Conservation (phyloP, 2,797 vertebrate species). For the Ctenopoma multispine region DNA sequence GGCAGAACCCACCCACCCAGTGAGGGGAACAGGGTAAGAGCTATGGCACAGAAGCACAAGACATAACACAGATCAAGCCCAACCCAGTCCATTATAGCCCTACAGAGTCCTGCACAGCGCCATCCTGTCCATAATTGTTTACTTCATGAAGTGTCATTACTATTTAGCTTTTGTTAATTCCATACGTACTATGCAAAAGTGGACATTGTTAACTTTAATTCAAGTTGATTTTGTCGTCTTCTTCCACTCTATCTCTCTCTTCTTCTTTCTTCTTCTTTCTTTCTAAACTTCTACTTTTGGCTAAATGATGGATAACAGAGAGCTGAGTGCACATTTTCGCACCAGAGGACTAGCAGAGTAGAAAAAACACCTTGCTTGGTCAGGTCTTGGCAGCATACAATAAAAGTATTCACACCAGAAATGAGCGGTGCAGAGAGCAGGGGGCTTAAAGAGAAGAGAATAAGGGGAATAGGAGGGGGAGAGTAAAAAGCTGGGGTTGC, state of each 20-base stretch:
- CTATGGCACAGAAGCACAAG: slow-evolving; percentile 48
- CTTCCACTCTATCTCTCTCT: not conserved
- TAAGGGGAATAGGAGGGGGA: slow-evolving; percentile 22
- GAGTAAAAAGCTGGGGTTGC: slow-evolving; percentile 50
- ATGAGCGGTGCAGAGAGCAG: slow-evolving; percentile 53
- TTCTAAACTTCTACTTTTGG: slow-evolving; percentile 24
- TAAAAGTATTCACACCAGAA: slow-evolving; percentile 81
- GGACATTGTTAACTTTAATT: not conserved
- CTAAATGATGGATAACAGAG: slow-evolving; percentile 44
- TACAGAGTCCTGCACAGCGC: slow-evolving; percentile 7
- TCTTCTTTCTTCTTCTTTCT: slow-evolving; percentile 17
- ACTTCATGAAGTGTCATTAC: not conserved
- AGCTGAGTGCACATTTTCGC: slow-evolving; percentile 44
- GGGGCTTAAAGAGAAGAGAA: slow-evolving; percentile 44
- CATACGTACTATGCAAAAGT: not conserved
- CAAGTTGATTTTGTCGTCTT: not conserved
- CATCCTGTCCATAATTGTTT: not conserved
- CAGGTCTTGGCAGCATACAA: slow-evolving; percentile 79
- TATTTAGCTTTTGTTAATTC: not conserved
- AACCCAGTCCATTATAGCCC: slow-evolving; percentile 36
- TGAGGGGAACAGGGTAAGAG: slow-evolving; percentile 54
- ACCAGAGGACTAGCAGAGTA: slow-evolving; percentile 39
- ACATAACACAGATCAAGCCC: slow-evolving; percentile 51
- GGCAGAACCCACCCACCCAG: slow-evolving; percentile 69
- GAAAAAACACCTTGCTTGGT: slow-evolving; percentile 58